phyloP scores from a whole-genome alignment of 2,888 invertebrate species.

The Andrena hattorfiana region DNA sequence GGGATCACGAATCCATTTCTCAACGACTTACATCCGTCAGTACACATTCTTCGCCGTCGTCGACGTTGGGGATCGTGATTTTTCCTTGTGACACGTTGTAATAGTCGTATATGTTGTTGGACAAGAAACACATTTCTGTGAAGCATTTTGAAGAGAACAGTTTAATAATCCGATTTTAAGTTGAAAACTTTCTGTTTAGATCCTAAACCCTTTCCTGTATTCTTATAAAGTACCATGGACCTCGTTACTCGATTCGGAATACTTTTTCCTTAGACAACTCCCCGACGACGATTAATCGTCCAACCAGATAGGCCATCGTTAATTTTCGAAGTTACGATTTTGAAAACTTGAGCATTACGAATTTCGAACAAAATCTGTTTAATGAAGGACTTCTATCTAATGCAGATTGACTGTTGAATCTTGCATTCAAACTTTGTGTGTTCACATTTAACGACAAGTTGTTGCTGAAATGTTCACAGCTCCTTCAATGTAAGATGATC shows the following conservation, averaged over 20 bases:
- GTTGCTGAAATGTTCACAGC: no score
- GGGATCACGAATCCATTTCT: conserved; percentile 30
- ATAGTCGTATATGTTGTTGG: conserved; percentile 97
- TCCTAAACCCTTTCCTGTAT: neutral
- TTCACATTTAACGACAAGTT: no score
- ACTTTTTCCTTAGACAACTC: neutral
- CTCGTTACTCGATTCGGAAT: no score
- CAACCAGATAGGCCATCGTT: no score
- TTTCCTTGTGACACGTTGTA: conserved; percentile 98
- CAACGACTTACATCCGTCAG: conserved; percentile 94
- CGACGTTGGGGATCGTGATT: conserved; percentile 96
- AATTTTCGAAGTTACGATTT: no score
- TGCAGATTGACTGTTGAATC: no score
- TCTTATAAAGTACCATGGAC: neutral
- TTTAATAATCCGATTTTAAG: neutral
- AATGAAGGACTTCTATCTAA: no score
- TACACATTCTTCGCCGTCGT: conserved; percentile 96
- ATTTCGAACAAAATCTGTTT: no score
- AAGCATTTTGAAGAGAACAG: conserved; percentile 67
- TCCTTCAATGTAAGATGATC: no score
- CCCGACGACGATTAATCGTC: neutral
- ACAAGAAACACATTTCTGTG: conserved; percentile 92
- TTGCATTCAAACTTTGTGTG: no score
- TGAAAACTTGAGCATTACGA: no score
- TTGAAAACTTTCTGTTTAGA: neutral